phyloP scores from a whole-genome alignment of 2,888 invertebrate genomes.

The Cephus spinipes region DNA sequence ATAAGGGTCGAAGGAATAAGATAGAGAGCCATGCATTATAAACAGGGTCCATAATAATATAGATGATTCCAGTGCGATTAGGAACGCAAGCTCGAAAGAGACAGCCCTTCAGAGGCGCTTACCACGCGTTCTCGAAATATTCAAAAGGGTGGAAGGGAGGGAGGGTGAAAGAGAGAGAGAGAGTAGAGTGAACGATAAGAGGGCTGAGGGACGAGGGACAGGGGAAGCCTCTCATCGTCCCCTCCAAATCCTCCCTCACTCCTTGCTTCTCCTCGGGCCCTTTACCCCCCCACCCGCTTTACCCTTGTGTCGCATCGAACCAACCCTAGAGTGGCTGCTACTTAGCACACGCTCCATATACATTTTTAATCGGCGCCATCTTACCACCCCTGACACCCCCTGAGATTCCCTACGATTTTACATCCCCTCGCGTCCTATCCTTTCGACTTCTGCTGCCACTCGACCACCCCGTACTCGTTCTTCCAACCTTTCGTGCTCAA shows the following conservation, averaged over 20 bases:
- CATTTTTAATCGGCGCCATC: conserved; percentile 51
- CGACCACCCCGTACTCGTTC: too few species aligned
- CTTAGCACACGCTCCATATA: conserved; percentile 49
- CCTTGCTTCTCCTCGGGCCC: conserved; percentile 29
- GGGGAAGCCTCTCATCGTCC: too few species aligned
- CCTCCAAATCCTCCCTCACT: conserved; percentile 20
- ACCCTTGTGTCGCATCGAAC: conserved; percentile 32
- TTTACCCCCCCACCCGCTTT: conserved; percentile 9
- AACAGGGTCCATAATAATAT: conserved; percentile 52
- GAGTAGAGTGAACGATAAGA: too few species aligned
- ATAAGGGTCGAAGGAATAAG: too few species aligned
- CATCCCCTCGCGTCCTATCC: too few species aligned
- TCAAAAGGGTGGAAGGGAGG: conserved; percentile 25
- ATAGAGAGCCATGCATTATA: neutral
- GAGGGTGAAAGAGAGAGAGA: neutral
- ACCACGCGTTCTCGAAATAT: conserved; percentile 53
- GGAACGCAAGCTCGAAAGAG: conserved; percentile 51
- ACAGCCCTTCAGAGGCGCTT: conserved; percentile 57
- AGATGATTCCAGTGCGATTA: conserved; percentile 56
- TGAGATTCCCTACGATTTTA: neutral
- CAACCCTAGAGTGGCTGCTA: conserved; percentile 45
- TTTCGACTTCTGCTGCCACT: too few species aligned
- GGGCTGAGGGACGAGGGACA: too few species aligned
- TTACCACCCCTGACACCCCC: conserved; percentile 10
- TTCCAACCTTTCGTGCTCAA: too few species aligned